These are phyloP conservation scores for Eupithecia insigniata DNA, from an alignment of 2,888 invertebrate genomes.

Conservation along the genomic window DNA sequence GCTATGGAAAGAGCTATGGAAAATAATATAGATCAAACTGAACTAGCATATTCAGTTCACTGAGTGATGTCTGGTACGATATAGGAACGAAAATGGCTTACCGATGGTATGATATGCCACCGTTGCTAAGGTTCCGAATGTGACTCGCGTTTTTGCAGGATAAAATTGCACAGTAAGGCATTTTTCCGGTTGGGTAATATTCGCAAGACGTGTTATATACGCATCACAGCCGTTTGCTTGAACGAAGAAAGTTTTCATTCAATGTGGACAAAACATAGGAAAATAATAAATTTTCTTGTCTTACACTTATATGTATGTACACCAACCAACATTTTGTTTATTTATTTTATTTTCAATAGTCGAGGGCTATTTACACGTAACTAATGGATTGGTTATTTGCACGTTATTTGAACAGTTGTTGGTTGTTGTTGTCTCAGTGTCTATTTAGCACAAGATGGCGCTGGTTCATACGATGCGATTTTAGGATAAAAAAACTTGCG, in stretches of 20 bases:
- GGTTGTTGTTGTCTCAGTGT: too few species aligned
- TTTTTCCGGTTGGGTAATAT: background rate
- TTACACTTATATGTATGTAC: background rate
- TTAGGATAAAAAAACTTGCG: background rate
- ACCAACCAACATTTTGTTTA: background rate
- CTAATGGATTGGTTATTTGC: background rate
- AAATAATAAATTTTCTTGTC: background rate
- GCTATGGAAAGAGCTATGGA: too few species aligned
- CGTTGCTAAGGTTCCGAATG: background rate
- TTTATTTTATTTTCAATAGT: background rate
- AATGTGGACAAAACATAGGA: background rate
- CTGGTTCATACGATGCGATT: background rate
- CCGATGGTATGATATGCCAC: constrained; percentile 8
- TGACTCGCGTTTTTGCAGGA: background rate
- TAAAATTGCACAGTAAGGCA: constrained; percentile 10
- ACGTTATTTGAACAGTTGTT: too few species aligned
- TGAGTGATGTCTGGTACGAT: background rate
- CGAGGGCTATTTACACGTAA: background rate
- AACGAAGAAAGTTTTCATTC: background rate
- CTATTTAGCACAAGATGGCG: background rate
- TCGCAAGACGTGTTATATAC: background rate
- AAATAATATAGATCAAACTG: background rate
- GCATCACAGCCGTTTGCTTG: background rate
- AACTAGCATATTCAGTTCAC: background rate
- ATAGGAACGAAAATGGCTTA: background rate